Evolutionary conservation across 2,113 vertebrate genomes (phyloP), one percentile per base, ranked within the genome.

Genomic region (Equus quagga): DNA sequence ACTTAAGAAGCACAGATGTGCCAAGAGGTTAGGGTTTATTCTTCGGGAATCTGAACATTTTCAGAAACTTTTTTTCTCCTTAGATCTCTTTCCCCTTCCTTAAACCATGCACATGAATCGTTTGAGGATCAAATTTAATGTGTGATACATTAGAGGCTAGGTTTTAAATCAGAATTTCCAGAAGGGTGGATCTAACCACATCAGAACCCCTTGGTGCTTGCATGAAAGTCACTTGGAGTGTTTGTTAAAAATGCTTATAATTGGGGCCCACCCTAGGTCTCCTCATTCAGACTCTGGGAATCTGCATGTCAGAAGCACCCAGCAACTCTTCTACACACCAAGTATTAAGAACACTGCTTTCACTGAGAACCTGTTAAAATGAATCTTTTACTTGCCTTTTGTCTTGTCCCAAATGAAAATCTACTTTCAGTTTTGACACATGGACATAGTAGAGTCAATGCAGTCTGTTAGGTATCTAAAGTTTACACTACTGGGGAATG

Each of bases 161-260:
- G n/a, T 76, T 97, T 90, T 44, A 86, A 62, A 62, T 62, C 41
- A 60, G 58, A 93, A 80, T 93, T 95, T 86, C 86, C 91, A 19
- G 31, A 62, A 36, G 24, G 2, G 8, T 79, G 60, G 18, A 87
- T 51, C 0, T 8, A 26, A 41, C 41, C 58, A 67, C 1, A 26
- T 58, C 24, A n/a, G 65, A 81, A 67, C 80, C 36, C 95, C 51
- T 36, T 81, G 44, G 85, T 65, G 23, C 15, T 79, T 73, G 28
- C 54, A 31, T 78, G 79, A 49, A 92, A 65, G 36, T 73, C 56
- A 73, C 24, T 79, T 90, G 72, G 49, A 80, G 15, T n/a, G 17
- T 67, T 85, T 75, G 36, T 85, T 80, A 73, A 85, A 93, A 93
- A 93, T 93, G 65, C 10, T 1, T 58, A 5, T 69, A 19, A 69